Conservation (phyloP, 2,113 vertebrate species). For the Sphyrna mokarran region DNA sequence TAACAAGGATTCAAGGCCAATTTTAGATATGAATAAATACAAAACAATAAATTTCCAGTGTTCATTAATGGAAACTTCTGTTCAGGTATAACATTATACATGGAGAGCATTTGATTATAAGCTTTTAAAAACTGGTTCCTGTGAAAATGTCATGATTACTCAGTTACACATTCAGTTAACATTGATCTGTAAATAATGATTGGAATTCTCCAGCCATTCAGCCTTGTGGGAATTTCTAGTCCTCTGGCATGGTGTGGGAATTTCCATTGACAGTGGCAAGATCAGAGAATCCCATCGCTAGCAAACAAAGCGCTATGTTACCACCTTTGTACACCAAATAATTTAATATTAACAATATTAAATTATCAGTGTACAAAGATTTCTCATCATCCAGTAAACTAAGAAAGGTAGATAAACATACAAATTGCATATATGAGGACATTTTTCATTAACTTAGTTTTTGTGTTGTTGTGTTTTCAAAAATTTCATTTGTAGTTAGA, state of each 20-base stretch:
- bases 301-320: too few relatives aligned
- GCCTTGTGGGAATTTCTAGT: too few relatives aligned
- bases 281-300: too few relatives aligned
- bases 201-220: too few relatives aligned
- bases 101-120: not conserved
- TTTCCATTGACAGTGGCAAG: too few relatives aligned
- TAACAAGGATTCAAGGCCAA: not conserved
- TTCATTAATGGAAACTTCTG: not conserved
- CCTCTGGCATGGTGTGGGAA: too few relatives aligned
- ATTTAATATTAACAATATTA: not conserved
- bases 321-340: too few relatives aligned
- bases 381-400: not conserved
- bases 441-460: not conserved
- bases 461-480: not conserved
- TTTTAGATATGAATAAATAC: conserved; percentile 16
- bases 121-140: not conserved
- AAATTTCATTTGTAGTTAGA: not conserved
- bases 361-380: not conserved
- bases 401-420: not conserved
- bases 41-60: not conserved
- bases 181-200: not conserved
- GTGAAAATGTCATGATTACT: not conserved
- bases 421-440: not conserved
- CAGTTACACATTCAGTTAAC: not conserved
- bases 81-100: not conserved